Base-by-base conservation (phyloP, 1,140 invertebrate genomes). In the Drosophila seguyi region DNA sequence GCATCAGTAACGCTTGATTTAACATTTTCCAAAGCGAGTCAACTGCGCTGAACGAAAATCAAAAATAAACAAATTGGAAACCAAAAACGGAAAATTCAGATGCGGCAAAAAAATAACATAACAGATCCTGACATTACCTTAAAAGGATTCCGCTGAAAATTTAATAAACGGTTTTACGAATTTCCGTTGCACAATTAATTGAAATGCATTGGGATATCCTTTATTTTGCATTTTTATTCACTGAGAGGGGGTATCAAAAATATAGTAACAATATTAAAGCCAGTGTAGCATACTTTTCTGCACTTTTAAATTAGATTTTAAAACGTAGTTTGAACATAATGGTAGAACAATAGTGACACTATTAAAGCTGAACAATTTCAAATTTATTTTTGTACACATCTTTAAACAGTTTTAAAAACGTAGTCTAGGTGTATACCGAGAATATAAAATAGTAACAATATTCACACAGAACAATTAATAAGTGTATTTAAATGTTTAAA, bases 1-100 rank as follows among this genome's bases (percentile, higher is more conserved):
- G 86, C 82, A 90, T 88, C 75, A 90, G 66, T 79, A 61, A 66
- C 78, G 86, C 65, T 88, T 90, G 85, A 88, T 90, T 88, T 86
- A 85, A 90, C 68, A 57, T 75, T 67, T 84, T 73, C 71, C 67
- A 69, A 75, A 69, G 80, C 75, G 27, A 71, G 52, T 72, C 63
- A 74, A 65, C 74, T 73, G 61, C 48, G 5, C 67, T 56, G 63
- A 57, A 29, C 50, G 10, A 52, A 52, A 34, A 18, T 48, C 3
- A 50, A 50, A 50, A 50, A 13, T 11, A 20, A n/a, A n/a, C 16
- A 53, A 20, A 42, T 11, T 1, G 1, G 14, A 10, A 41, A 16
- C 34, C n/a, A 8, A 22, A 38, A 83, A 67, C 20, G 22, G 48
- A 74, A 53, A 65, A 31, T 11, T 4, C 25, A 50, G 52, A 42